Conservation (phyloP, 1,140 invertebrate species). For the Popillia japonica region DNA sequence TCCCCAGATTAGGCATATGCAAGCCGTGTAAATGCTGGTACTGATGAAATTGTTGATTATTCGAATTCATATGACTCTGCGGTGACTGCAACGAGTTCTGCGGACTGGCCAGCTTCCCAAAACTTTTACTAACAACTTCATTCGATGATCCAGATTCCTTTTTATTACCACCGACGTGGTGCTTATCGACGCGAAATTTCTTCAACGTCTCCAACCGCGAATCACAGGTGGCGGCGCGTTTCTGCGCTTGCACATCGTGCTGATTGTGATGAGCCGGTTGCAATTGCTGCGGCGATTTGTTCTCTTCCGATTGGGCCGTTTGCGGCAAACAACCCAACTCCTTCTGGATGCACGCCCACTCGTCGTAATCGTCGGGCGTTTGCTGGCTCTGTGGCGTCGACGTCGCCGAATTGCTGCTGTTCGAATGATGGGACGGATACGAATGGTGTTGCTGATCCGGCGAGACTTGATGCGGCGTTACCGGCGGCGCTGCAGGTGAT, state of each 20-base stretch:
- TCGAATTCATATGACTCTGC: conserved; percentile 28
- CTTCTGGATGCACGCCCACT: conserved; percentile 75
- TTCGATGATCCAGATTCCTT: conserved; percentile 12
- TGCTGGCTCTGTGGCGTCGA: neutral
- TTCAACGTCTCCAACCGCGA: conserved; percentile 57
- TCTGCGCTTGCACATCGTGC: conserved; percentile 41
- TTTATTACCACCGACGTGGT: conserved; percentile 41
- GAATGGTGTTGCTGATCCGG: conserved; percentile 28
- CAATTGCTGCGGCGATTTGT: conserved; percentile 20
- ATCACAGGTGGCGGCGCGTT: conserved; percentile 54
- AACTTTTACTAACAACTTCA: conserved; percentile 35
- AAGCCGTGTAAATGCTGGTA: conserved; percentile 35
- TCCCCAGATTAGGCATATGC: conserved; percentile 1
- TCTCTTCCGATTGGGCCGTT: conserved; percentile 36
- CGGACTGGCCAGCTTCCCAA: conserved; percentile 28
- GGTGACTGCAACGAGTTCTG: conserved; percentile 3
- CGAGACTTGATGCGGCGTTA: neutral
- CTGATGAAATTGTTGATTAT: conserved; percentile 23
- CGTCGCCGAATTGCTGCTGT: conserved; percentile 21
- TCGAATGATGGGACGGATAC: conserved; percentile 18
- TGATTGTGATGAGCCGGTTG: neutral
- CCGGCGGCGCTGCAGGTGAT: conserved; percentile 41
- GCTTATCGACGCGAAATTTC: conserved; percentile 59
- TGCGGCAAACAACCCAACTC: conserved; percentile 66
- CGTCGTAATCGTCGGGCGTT: conserved; percentile 67